Percentiles rank a stretch among this genome's conserved stretches.
These are phyloP conservation scores for Coenonympha arcania DNA, from an alignment of 2,888 invertebrate genomes.

Conservation along the genomic window DNA sequence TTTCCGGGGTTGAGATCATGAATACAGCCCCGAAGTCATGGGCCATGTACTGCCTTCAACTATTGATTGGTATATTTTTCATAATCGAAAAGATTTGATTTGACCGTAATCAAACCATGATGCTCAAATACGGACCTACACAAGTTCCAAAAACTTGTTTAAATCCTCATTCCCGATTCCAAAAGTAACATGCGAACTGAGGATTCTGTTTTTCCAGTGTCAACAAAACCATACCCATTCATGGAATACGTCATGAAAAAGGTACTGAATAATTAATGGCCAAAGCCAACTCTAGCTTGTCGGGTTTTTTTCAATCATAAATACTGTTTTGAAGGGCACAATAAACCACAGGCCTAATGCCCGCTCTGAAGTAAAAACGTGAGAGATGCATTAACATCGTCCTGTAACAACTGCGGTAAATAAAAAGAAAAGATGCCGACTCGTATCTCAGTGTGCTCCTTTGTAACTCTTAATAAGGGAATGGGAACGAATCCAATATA, in stretches of 20 bases:
- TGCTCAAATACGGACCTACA: no score
- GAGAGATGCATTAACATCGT: conserved; percentile 31
- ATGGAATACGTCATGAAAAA: not conserved
- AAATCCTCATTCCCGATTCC: no score
- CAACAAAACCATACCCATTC: not conserved
- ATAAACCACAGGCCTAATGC: conserved; percentile 30
- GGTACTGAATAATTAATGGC: not conserved
- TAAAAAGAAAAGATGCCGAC: conserved; percentile 18
- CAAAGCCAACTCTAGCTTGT: conserved; percentile 3
- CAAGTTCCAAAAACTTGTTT: no score
- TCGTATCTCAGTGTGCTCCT: conserved; percentile 21
- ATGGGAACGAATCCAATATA: conserved; percentile 19
- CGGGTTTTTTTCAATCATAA: conserved; percentile 29
- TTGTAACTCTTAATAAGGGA: conserved; percentile 25
- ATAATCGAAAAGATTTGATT: no score
- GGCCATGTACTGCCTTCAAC: no score
- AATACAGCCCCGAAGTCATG: no score
- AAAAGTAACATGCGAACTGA: no score
- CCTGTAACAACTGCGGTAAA: conserved; percentile 24
- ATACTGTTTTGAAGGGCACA: conserved; percentile 28
- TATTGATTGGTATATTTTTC: no score
- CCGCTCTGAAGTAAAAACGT: conserved; percentile 29
- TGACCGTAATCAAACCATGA: no score
- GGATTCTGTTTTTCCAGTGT: not conserved
- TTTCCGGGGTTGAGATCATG: no score